Evolutionary conservation across 2,888 invertebrate species (phyloP).

Genomic region (Nemotelus nigrinus): DNA sequence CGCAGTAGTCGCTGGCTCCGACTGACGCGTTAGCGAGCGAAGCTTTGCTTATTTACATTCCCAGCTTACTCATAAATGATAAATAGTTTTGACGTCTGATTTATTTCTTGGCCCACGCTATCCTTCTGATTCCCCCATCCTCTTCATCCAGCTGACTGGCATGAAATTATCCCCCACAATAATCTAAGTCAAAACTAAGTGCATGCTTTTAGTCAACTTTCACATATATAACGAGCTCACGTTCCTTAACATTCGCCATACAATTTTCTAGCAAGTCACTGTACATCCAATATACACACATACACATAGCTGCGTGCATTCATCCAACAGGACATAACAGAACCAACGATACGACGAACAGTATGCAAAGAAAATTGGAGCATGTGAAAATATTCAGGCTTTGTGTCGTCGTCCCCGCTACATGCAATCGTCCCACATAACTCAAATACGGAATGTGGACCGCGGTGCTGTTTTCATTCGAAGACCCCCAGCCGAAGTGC

Average conservation of each 20-base stretch:
- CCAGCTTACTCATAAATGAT: too few species aligned
- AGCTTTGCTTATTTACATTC: too few species aligned
- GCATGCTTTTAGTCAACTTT: too few species aligned
- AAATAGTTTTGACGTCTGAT: too few species aligned
- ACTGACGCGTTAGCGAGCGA: too few species aligned
- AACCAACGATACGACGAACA: conserved; percentile 6
- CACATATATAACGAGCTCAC: too few species aligned
- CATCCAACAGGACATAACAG: neutral
- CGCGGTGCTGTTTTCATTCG: conserved; percentile 8
- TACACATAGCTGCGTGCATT: neutral
- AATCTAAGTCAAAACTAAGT: too few species aligned
- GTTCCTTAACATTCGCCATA: neutral
- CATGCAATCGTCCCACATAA: neutral
- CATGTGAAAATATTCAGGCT: conserved; percentile 21
- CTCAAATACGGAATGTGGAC: neutral
- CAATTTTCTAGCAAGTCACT: conserved; percentile 15
- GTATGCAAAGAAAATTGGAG: conserved; percentile 32
- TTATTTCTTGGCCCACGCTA: too few species aligned
- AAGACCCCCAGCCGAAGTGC: conserved; percentile 13
- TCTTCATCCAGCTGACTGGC: too few species aligned
- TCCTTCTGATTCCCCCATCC: too few species aligned
- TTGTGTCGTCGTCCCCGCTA: conserved; percentile 8
- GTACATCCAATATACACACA: neutral
- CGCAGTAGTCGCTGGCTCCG: too few species aligned
- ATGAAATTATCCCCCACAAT: too few species aligned